Conservation (phyloP, 1,140 invertebrate genomes). For the Aricia agestis region DNA sequence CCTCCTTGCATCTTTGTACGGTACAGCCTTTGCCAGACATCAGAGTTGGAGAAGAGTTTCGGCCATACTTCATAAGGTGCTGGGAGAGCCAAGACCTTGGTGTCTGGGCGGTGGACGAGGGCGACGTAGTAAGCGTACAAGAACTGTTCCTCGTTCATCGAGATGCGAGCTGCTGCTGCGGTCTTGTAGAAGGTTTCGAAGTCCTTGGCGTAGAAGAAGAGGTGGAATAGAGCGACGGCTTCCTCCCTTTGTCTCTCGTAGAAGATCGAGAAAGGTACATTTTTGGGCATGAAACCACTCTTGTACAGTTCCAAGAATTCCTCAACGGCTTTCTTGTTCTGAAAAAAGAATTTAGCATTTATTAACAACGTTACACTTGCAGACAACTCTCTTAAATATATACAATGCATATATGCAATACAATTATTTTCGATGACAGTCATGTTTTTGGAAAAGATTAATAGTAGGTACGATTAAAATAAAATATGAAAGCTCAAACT, state of each 20-base stretch:
- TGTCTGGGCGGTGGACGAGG: slow-evolving; percentile 77
- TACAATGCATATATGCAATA: no score
- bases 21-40: slow-evolving; percentile 77
- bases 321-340: slow-evolving; percentile 71
- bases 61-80: slow-evolving; percentile 81
- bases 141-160: slow-evolving; percentile 80
- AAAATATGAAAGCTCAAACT: no score
- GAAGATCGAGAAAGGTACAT: slow-evolving; percentile 76
- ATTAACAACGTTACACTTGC: no score
- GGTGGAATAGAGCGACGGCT: slow-evolving; percentile 68
- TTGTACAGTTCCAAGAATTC: slow-evolving; percentile 75
- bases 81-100: slow-evolving; percentile 77
- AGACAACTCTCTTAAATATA: no score
- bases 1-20: slow-evolving; percentile 77
- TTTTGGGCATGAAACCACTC: slow-evolving; percentile 67
- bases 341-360: slow-evolving; percentile 19
- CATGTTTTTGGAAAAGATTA: no score
- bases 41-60: slow-evolving; percentile 77
- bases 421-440: no score
- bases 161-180: slow-evolving; percentile 77
- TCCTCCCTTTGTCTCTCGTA: slow-evolving; percentile 75
- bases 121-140: slow-evolving; percentile 78
- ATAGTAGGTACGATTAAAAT: no score
- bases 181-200: slow-evolving; percentile 80
- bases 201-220: slow-evolving; percentile 80